Conservation (phyloP, 1,140 invertebrate species). For the Diorhabda sublineata region DNA sequence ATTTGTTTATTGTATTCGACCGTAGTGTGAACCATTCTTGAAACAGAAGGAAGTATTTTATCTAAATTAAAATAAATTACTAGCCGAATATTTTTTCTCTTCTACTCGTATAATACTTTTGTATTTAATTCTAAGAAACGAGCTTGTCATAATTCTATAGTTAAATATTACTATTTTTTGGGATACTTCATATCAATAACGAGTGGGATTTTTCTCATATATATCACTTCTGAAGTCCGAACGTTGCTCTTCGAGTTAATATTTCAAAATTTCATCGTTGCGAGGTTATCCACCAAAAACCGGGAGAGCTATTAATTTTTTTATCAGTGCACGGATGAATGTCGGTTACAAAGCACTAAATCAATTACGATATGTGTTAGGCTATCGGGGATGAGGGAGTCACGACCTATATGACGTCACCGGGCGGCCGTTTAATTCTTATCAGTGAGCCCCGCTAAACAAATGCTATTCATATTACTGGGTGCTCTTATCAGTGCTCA, state of each 20-base stretch:
- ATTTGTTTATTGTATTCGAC: too few species aligned
- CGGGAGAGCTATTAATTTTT: conserved; percentile 21
- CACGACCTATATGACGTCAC: conserved; percentile 27
- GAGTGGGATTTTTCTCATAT: too few species aligned
- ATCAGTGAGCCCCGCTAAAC: conserved; percentile 31
- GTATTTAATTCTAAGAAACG: too few species aligned
- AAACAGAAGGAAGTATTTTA: too few species aligned
- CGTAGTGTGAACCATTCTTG: too few species aligned
- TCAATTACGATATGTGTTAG: conserved; percentile 30
- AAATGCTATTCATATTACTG: conserved; percentile 32
- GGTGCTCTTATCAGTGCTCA: conserved; percentile 29
- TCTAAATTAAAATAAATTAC: too few species aligned
- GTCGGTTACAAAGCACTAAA: conserved; percentile 23
- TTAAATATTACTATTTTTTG: too few species aligned
- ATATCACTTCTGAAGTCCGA: too few species aligned
- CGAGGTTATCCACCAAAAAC: conserved; percentile 1
- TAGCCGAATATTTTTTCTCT: too few species aligned
- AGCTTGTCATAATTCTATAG: too few species aligned
- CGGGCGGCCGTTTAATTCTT: conserved; percentile 30
- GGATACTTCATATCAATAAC: too few species aligned
- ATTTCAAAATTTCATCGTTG: background rate
- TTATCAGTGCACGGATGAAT: conserved; percentile 15
- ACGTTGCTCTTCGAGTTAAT: background rate
- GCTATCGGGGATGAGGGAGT: conserved; percentile 24
- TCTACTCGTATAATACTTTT: too few species aligned